phyloP scores from a whole-genome alignment of 2,888 invertebrate species.

The Zaprionus bogoriensis region DNA sequence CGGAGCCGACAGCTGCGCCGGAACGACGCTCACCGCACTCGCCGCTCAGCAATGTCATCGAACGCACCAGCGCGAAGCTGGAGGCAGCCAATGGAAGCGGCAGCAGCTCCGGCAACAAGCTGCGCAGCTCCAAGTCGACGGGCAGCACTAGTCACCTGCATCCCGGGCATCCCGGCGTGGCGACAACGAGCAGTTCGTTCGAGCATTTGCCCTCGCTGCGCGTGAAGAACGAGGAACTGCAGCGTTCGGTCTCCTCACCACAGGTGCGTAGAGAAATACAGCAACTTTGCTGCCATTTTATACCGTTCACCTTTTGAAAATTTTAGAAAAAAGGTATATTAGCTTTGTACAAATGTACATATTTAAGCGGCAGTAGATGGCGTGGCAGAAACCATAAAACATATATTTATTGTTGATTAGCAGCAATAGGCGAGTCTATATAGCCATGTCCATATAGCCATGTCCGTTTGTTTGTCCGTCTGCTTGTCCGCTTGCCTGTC shows the following conservation, averaged over 20 bases:
- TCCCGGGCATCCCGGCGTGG: constrained; percentile 59
- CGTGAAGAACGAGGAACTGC: constrained; percentile 85
- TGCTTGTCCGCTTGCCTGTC: too few species aligned
- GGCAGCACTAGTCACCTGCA: constrained; percentile 64
- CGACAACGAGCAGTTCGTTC: constrained; percentile 78
- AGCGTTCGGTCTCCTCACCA: constrained; percentile 86
- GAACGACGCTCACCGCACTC: constrained; percentile 66
- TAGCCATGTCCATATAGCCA: too few species aligned
- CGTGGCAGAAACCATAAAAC: too few species aligned
- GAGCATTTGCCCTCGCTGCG: constrained; percentile 83
- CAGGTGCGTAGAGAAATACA: constrained; percentile 83
- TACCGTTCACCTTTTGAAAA: too few species aligned
- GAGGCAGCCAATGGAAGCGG: constrained; percentile 54
- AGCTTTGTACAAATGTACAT: too few species aligned
- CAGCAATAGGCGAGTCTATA: too few species aligned
- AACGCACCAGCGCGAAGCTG: constrained; percentile 34
- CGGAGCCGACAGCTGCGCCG: constrained; percentile 53
- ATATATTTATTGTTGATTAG: too few species aligned
- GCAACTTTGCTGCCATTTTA: too few species aligned
- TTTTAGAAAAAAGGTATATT: too few species aligned
- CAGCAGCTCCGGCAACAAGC: constrained; percentile 45
- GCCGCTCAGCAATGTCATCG: constrained; percentile 40
- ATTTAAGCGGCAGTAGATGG: too few species aligned
- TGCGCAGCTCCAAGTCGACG: constrained; percentile 75
- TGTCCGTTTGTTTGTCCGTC: too few species aligned